phyloP scores from a whole-genome alignment of 2,113 vertebrate genomes.

The Forbesichthys papilliferus region DNA sequence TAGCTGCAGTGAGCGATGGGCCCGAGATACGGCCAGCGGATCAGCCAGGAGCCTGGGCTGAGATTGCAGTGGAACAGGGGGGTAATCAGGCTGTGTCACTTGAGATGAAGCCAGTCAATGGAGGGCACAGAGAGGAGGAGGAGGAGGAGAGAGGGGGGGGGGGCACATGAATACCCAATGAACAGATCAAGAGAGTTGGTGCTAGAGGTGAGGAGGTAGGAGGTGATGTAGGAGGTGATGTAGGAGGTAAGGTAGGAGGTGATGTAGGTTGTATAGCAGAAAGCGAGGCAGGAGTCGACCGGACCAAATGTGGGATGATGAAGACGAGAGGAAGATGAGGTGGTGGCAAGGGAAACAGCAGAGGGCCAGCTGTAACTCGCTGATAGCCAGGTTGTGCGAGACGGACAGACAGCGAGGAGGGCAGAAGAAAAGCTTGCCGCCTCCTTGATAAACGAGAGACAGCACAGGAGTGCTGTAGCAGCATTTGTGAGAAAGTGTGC shows the following conservation, averaged over 20 bases:
- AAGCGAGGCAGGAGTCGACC: conserved; percentile 12
- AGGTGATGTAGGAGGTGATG: too few relatives aligned
- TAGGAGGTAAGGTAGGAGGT: too few relatives aligned
- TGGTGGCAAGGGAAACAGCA: conserved; percentile 34
- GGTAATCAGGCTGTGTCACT: too few relatives aligned
- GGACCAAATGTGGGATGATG: neutral
- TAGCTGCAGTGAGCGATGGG: too few relatives aligned
- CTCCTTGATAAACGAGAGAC: conserved; percentile 15
- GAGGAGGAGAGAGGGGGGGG: neutral
- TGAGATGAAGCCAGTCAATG: conserved; percentile 14
- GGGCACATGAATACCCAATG: conserved; percentile 1
- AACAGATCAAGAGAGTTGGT: conserved; percentile 8
- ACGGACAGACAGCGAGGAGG: conserved; percentile 46
- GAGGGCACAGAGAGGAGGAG: conserved; percentile 10
- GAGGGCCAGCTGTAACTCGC: conserved; percentile 41
- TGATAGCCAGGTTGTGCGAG: conserved; percentile 41
- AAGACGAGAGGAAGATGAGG: conserved; percentile 23
- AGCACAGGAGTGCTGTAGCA: neutral
- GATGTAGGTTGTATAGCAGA: neutral
- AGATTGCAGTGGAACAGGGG: too few relatives aligned
- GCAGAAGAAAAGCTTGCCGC: conserved; percentile 11
- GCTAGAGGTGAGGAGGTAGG: neutral
- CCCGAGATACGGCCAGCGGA: too few relatives aligned
- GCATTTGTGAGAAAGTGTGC: neutral
- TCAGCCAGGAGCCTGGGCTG: too few relatives aligned